Evolutionary conservation across 2,113 vertebrate species (phyloP).

Genomic region (Cyanocitta stelleri): DNA sequence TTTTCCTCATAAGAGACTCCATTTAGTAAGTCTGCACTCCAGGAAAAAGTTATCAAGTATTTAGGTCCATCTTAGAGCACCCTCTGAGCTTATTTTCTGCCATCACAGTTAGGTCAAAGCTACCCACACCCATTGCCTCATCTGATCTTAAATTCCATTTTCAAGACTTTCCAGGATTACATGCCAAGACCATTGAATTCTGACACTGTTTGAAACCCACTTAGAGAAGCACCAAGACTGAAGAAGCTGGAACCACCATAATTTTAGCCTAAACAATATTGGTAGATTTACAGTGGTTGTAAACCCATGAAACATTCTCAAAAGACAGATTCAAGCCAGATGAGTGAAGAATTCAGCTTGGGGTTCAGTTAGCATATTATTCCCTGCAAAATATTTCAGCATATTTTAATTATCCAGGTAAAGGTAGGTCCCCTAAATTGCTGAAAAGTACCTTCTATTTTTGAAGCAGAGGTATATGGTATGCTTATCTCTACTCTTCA

Average conservation of each 20-base stretch:
- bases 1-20: background rate
- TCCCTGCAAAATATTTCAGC: background rate
- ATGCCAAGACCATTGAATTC: background rate
- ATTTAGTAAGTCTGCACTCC: background rate
- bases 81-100: background rate
- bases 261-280: background rate
- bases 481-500: background rate
- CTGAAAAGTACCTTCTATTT: background rate
- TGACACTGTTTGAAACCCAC: background rate
- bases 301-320: background rate
- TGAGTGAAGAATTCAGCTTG: background rate
- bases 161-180: background rate
- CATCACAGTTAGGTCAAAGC: background rate
- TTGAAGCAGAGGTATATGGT: rapidly evolving
- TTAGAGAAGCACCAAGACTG: background rate
- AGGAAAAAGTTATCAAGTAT: background rate
- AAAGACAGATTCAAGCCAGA: background rate
- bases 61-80: background rate
- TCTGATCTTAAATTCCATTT: background rate
- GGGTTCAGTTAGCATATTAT: background rate
- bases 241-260: background rate
- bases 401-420: background rate
- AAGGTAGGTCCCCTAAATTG: background rate
- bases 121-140: background rate
- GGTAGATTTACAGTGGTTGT: background rate